phyloP scores from a whole-genome alignment of 2,797 vertebrate genomes.

The Melanotaenia boesemani region DNA sequence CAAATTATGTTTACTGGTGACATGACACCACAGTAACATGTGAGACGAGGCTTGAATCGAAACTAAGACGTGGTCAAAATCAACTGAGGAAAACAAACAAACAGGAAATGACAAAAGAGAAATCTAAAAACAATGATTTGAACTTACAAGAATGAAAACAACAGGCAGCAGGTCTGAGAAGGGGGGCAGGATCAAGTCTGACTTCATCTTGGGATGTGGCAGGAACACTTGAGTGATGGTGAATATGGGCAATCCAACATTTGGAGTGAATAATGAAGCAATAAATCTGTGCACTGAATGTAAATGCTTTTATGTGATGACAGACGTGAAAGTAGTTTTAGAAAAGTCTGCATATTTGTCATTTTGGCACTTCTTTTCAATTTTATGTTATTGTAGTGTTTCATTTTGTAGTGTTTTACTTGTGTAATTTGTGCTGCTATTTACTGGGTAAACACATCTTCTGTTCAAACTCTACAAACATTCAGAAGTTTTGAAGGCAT shows the following conservation, averaged over 20 bases:
- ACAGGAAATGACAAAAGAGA: not conserved
- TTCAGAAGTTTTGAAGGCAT: conserved; percentile 69
- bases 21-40: not conserved
- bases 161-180: conserved; percentile 73
- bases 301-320: conserved; percentile 44
- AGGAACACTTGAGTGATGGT: conserved; percentile 73
- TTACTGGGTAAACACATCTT: conserved; percentile 56
- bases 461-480: conserved; percentile 69
- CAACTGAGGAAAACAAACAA: conserved; percentile 25
- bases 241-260: conserved; percentile 55
- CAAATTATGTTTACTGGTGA: not conserved
- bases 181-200: conserved; percentile 74
- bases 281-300: conserved; percentile 57
- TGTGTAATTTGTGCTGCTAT: conserved; percentile 30
- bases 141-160: conserved; percentile 85
- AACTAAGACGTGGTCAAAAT: conserved; percentile 22
- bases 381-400: conserved; percentile 52
- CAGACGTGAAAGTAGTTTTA: conserved; percentile 40
- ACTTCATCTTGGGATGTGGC: conserved; percentile 83
- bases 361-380: conserved; percentile 58
- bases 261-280: conserved; percentile 57
- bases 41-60: conserved; percentile 1
- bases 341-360: conserved; percentile 49
- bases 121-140: conserved; percentile 22
- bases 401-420: conserved; percentile 60